These are phyloP conservation scores for Erythrolamprus reginae DNA, from an alignment of 2,113 vertebrate species.

Conservation along the genomic window DNA sequence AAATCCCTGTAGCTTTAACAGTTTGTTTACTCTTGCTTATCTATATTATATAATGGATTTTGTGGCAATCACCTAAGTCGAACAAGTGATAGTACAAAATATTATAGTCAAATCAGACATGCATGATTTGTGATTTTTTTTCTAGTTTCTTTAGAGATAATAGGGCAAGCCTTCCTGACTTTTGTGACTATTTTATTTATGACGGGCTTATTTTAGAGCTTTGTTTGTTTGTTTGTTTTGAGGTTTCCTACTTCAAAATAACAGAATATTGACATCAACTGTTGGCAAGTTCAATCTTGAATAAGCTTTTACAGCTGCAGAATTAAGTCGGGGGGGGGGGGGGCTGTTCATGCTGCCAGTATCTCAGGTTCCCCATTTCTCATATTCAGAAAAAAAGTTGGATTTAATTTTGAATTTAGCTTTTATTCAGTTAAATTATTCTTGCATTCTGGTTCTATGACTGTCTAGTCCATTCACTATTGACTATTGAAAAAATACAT, in stretches of 20 bases:
- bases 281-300: neutral
- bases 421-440: neutral
- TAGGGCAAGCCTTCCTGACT: neutral
- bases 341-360: neutral
- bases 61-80: neutral
- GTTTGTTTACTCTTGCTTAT: neutral
- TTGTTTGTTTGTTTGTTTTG: neutral
- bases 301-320: neutral
- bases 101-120: neutral
- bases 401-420: neutral
- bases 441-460: neutral
- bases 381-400: neutral
- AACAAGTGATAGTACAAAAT: neutral
- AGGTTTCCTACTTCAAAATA: neutral
- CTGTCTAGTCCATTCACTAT: neutral
- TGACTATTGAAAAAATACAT: neutral
- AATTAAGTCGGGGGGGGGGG: neutral
- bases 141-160: neutral
- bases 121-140: neutral
- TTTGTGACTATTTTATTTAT: neutral
- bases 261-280: neutral
- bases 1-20: neutral
- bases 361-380: neutral
- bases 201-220: neutral
- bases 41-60: neutral